Percentiles rank a stretch among this genome's conserved stretches.
Conservation (phyloP, 2,113 vertebrate species). For the Crotalus horridus region DNA sequence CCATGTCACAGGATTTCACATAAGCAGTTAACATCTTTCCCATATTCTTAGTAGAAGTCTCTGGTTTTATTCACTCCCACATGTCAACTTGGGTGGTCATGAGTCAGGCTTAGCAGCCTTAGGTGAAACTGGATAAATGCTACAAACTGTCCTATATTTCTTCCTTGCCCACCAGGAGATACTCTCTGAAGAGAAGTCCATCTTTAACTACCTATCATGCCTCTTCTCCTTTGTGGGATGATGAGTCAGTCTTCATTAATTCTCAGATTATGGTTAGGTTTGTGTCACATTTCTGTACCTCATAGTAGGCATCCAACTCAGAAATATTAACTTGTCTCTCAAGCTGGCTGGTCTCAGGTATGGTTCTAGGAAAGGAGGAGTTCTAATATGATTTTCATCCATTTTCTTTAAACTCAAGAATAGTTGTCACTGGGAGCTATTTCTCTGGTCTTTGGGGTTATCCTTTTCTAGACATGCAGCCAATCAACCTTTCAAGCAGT, state of each 20-base stretch:
- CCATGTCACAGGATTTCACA: background rate
- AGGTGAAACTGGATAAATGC: background rate
- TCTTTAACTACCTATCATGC: background rate
- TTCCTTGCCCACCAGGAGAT: background rate
- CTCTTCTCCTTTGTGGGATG: background rate
- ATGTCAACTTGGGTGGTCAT: background rate
- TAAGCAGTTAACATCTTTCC: background rate
- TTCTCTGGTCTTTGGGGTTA: background rate
- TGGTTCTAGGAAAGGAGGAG: no score
- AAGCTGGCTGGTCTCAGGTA: background rate
- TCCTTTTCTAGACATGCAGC: background rate
- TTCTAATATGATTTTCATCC: background rate
- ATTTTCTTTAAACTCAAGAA: background rate
- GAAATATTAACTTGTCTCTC: background rate
- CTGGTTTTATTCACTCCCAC: background rate
- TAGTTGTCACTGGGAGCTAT: background rate
- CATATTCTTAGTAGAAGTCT: background rate
- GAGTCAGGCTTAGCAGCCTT: background rate
- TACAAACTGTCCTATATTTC: background rate
- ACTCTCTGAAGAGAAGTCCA: background rate
- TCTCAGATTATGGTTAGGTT: background rate
- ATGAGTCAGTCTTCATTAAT: background rate
- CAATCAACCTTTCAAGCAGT: background rate
- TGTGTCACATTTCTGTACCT: background rate
- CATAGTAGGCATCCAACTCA: background rate